These are phyloP conservation scores for Albula goreensis DNA, from an alignment of 2,113 vertebrate species.

Conservation along the genomic window DNA sequence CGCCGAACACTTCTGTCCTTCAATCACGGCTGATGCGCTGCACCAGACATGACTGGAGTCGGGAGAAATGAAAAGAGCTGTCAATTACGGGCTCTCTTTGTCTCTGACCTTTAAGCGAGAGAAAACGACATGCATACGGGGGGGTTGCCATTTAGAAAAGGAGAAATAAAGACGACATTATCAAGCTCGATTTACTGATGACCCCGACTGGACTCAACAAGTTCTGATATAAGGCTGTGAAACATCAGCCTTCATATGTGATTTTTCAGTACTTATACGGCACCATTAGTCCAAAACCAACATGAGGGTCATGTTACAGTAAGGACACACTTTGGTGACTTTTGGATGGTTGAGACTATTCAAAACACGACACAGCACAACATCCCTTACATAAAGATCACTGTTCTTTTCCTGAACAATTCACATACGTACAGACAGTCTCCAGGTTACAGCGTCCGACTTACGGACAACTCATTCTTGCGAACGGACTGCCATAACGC, in stretches of 20 bases:
- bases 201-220: neutral
- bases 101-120: conserved; percentile 47
- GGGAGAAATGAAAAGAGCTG: conserved; percentile 35
- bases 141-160: conserved; percentile 23
- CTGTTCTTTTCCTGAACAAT: no score
- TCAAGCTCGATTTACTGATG: neutral
- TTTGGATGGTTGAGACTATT: no score
- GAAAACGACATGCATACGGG: conserved; percentile 9
- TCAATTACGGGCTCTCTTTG: conserved; percentile 37
- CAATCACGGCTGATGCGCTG: conserved; percentile 40
- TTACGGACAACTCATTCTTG: no score
- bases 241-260: neutral
- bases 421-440: no score
- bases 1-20: conserved; percentile 19
- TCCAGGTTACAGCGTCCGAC: no score
- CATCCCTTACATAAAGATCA: no score
- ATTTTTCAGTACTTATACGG: no score
- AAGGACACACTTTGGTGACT: no score
- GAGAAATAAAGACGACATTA: conserved; percentile 30
- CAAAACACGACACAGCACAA: no score
- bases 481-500: no score
- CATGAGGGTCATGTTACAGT: no score
- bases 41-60: conserved; percentile 41
- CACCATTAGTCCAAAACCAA: no score
- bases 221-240: neutral